Conservation (phyloP, 2,797 vertebrate species). For the Odontamblyopus lacepedii region DNA sequence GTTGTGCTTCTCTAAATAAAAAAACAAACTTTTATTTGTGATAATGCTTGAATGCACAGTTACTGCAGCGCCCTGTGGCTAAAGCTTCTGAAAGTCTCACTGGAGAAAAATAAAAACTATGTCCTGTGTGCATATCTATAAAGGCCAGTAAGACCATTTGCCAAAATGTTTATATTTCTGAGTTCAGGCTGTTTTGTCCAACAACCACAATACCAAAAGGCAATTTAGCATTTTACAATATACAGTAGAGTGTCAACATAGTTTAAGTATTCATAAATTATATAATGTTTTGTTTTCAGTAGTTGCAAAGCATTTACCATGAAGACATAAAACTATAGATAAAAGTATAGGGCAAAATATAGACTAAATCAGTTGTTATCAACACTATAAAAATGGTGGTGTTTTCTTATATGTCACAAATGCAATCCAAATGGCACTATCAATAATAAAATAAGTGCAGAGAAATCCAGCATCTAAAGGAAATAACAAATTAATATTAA, state of each 20-base stretch:
- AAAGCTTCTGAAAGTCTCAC: not conserved
- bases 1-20: not conserved
- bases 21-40: not conserved
- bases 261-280: not conserved
- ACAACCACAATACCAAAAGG: not conserved
- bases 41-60: constrained; percentile 2
- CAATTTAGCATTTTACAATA: not conserved
- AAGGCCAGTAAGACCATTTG: not conserved
- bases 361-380: not conserved
- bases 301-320: not conserved
- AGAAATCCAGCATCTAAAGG: not conserved
- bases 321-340: not conserved
- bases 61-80: not conserved
- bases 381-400: not conserved
- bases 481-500: not conserved
- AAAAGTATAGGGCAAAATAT: not conserved
- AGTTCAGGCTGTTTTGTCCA: not conserved
- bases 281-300: not conserved
- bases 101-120: constrained; percentile 7
- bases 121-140: not conserved
- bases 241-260: not conserved
- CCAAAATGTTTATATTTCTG: not conserved
- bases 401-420: not conserved
- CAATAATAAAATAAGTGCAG: not conserved
- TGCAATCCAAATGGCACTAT: not conserved